Evolutionary conservation across 2,113 vertebrate species (phyloP).

Genomic region (Galemys pyrenaicus): DNA sequence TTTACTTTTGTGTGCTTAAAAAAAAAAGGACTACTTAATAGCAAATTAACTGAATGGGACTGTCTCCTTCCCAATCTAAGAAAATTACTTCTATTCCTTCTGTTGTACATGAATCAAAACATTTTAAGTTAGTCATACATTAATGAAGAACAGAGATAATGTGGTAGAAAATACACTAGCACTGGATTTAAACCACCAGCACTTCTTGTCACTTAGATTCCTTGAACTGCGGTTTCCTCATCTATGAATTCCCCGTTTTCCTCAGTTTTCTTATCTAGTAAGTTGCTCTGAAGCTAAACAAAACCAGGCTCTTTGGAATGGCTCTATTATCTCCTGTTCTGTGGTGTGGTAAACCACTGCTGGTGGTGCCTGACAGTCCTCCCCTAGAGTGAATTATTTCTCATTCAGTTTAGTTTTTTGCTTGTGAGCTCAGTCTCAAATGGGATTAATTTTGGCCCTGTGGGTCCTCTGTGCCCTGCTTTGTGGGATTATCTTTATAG

Average conservation of each 20-base stretch:
- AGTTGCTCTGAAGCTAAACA: background rate
- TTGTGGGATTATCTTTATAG: background rate
- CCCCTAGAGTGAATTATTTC: background rate
- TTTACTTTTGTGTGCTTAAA: background rate
- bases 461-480: constrained; percentile 8
- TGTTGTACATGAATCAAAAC: background rate
- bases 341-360: background rate
- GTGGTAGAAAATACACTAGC: background rate
- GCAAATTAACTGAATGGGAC: background rate
- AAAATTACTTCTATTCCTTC: constrained; percentile 4
- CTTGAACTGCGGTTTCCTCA: background rate
- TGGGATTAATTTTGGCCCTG: background rate
- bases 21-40: background rate
- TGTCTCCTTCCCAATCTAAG: background rate
- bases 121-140: background rate
- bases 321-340: background rate
- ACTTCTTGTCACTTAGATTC: background rate
- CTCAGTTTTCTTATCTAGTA: background rate
- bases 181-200: background rate
- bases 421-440: background rate
- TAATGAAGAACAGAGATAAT: constrained; percentile 19
- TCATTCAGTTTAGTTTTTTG: constrained; percentile 23
- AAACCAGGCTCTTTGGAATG: background rate
- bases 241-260: background rate
- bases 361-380: background rate